A percentile compares a stretch with the other conserved stretches of the same genome.
These are phyloP conservation scores for Rhogogaster chlorosoma DNA, from an alignment of 2,888 invertebrate species.

Conservation along the genomic window DNA sequence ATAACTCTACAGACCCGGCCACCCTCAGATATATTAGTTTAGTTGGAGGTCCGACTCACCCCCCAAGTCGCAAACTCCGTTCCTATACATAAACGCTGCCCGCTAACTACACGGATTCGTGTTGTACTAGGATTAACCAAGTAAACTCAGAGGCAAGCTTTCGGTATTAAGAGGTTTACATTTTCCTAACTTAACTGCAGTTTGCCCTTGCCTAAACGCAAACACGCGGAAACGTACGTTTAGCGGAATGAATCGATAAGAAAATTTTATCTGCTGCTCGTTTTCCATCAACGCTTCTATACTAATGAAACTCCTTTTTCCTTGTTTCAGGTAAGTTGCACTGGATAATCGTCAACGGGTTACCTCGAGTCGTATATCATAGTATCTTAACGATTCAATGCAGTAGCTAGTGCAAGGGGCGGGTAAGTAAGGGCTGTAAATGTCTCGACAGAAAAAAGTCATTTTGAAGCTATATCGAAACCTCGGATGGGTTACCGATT, in stretches of 20 bases:
- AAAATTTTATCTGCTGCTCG: neutral
- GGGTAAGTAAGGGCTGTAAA: slow-evolving; percentile 28
- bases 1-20: slow-evolving; percentile 64
- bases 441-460: slow-evolving; percentile 16
- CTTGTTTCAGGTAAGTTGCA: slow-evolving; percentile 67
- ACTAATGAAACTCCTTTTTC: slow-evolving; percentile 51
- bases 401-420: slow-evolving; percentile 6
- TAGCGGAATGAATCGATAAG: neutral
- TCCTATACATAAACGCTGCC: slow-evolving; percentile 20
- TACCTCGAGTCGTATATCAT: neutral
- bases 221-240: slow-evolving; percentile 4
- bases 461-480: slow-evolving; percentile 25
- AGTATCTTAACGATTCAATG: slow-evolving; percentile 27
- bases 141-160: slow-evolving; percentile 55
- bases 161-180: slow-evolving; percentile 35
- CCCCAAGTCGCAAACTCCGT: slow-evolving; percentile 53
- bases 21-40: slow-evolving; percentile 69
- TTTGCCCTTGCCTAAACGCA: slow-evolving; percentile 45
- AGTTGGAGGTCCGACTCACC: slow-evolving; percentile 67
- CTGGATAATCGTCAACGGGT: neutral
- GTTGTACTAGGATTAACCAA: slow-evolving; percentile 55
- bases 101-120: slow-evolving; percentile 35
- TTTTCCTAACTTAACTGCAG: slow-evolving; percentile 28
- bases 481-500: slow-evolving; percentile 29
- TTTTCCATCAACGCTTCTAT: neutral